Evolutionary conservation across 2,888 invertebrate species (phyloP).

Genomic region (Macrosiphum euphorbiae): DNA sequence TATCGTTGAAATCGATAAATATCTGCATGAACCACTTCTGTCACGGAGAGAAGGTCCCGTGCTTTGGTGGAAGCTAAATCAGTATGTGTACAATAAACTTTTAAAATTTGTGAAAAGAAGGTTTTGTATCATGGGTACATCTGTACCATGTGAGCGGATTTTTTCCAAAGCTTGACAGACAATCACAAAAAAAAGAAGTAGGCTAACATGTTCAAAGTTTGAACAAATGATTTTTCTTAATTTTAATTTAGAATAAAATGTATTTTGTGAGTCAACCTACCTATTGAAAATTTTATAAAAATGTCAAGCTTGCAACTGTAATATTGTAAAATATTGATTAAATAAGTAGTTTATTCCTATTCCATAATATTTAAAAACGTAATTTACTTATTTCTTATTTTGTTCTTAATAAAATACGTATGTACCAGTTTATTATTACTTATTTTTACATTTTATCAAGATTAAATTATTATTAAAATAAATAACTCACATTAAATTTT

Average conservation of each 20-base stretch:
- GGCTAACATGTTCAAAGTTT: slow-evolving; percentile 66
- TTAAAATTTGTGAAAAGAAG: slow-evolving; percentile 66
- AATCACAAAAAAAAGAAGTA: slow-evolving; percentile 67
- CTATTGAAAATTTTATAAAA: too few relatives aligned
- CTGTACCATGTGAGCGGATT: slow-evolving; percentile 68
- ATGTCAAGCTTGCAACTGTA: too few relatives aligned
- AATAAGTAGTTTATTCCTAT: too few relatives aligned
- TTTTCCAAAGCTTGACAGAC: slow-evolving; percentile 67
- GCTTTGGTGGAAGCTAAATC: slow-evolving; percentile 67
- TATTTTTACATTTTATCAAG: too few relatives aligned
- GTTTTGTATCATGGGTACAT: slow-evolving; percentile 67
- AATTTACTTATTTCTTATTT: too few relatives aligned
- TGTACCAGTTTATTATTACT: too few relatives aligned
- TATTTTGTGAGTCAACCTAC: too few relatives aligned
- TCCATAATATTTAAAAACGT: too few relatives aligned
- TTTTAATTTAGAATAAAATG: background rate
- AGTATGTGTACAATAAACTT: slow-evolving; percentile 66
- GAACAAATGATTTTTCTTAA: slow-evolving; percentile 33
- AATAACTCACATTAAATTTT: too few relatives aligned
- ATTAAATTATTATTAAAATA: too few relatives aligned
- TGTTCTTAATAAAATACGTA: too few relatives aligned
- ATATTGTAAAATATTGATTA: too few relatives aligned
- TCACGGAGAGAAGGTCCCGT: slow-evolving; percentile 65
- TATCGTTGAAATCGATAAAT: slow-evolving; percentile 66
- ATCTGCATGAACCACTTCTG: slow-evolving; percentile 65